Base-by-base conservation (phyloP, 1,140 invertebrate genomes). In the Adelges cooleyi region DNA sequence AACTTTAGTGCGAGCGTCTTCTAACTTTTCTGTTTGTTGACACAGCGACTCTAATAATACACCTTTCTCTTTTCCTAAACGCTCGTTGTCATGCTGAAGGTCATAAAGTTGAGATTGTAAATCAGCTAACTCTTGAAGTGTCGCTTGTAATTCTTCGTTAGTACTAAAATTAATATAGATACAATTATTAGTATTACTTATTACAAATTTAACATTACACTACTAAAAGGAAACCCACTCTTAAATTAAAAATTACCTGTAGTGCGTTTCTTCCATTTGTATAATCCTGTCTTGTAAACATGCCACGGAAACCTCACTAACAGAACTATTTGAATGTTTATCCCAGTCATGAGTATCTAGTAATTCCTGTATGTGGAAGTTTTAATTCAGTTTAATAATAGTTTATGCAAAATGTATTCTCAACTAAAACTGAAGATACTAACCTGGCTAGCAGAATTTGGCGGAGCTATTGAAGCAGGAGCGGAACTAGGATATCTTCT, bases 91-190 rank as follows among this genome's bases (percentile, higher is more conserved):
- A 3, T 84, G 80, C 73, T 92, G 90, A 2, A 93, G 79, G 71
- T 93, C 90, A 9, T 83, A 84, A 54, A 95, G 78, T 74, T 92
- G 89, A 23, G 85, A 81, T 75, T 89, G 91, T 33, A 95, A 77
- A 75, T 95, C 92, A 36, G 89, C 86, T 59, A 95, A 76, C 76
- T 95, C 92, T 70, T 94, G 92, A 44, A 95, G 78, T 0, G 92
- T 95, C 0, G 92, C 93, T 77, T 95, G 92, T 1, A 96, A 78
- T 75, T 96, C 93, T 77, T 96, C 92, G 73, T 90, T 93, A n/a
- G 92, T 95, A 52, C 86, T 86, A 69, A 78, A 82, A 72, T 78
- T 53, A 15, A 2, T 38, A 25, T 11, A 33, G 18, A 10, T n/a
- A n/a, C n/a, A n/a, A 23, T 4, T 18, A 65, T 17, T 36, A 36